phyloP scores from a whole-genome alignment of 1,140 invertebrate species.

The Scaptomyza graminum region DNA sequence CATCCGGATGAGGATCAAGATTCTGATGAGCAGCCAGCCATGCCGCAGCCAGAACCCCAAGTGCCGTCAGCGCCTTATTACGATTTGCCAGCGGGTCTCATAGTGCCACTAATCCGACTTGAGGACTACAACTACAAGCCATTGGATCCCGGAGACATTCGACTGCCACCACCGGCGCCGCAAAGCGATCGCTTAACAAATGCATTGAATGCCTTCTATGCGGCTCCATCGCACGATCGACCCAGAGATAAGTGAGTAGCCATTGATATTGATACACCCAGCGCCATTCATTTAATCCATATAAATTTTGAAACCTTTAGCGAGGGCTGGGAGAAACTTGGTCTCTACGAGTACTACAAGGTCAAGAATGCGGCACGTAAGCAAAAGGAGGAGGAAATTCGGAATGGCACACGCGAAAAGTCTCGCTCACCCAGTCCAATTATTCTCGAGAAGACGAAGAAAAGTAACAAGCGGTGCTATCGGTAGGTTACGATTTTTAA shows the following conservation, averaged over 20 bases:
- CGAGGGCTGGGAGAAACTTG: constrained; percentile 99
- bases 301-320: constrained; percentile 85
- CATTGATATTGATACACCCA: neutral
- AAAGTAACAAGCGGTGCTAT: constrained; percentile 75
- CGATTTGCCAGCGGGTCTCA: constrained; percentile 97
- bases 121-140: constrained; percentile 96
- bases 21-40: constrained; percentile 59
- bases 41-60: constrained; percentile 87
- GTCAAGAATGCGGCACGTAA: constrained; percentile 96
- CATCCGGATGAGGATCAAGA: constrained; percentile 39
- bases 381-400: constrained; percentile 93
- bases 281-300: constrained; percentile 13
- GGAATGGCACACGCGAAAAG: constrained; percentile 87
- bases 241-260: constrained; percentile 93
- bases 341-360: constrained; percentile 98
- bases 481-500: constrained; percentile 57
- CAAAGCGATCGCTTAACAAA: constrained; percentile 95
- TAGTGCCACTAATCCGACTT: constrained; percentile 94
- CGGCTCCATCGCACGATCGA: constrained; percentile 95
- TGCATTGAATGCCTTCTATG: constrained; percentile 98
- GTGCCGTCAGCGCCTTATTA: constrained; percentile 97
- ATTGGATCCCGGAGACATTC: constrained; percentile 94
- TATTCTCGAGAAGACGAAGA: constrained; percentile 88
- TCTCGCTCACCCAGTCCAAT: constrained; percentile 91
- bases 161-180: constrained; percentile 95